Evolutionary conservation across 2,888 invertebrate species (phyloP), one percentile per base, ranked within the genome.

Genomic region (Syrphus vitripennis): DNA sequence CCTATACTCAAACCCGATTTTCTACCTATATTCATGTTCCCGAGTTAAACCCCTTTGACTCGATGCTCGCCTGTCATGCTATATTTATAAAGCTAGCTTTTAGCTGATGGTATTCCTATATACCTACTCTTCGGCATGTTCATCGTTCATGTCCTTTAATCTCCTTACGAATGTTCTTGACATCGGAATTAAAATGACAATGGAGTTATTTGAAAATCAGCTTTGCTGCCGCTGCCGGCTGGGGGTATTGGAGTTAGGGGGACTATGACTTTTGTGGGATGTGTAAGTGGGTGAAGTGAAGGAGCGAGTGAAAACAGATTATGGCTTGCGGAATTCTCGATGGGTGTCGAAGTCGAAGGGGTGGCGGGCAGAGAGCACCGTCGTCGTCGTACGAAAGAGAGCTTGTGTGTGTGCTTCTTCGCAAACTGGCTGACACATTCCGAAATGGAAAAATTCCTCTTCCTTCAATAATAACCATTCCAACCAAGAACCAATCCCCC

Each of bases 131-230:
- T 42, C 83, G 83, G 83, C 61, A 83, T 84, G 84, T 80, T 80
- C 67, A 69, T 71, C 84, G 84, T 81, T 86, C 77, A 70, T 86
- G 82, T 86, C 70, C 86, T 81, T 82, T 86, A 86, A 86, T 86
- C 86, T 86, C 77, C 86, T 86, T 86, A 86, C 86, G 86, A 87
- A 87, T 87, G 87, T 87, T 87, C 87, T 83, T 87, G 87, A 87
- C 87, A 87, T 87, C 87, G 87, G 87, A 87, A 87, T 87, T 87
- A 87, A 87, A 87, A 87, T 87, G 87, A 87, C 87, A 87, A 87
- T 78, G 87, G 87, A 83, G 87, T 79, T 87, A 87, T 87, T 87
- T 83, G 86, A 74, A 86, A 86, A 81, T 77, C 81, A 74, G 81
- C 81, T 77, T 76, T 81, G 37, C 72, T 42, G 72, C 72, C 69